Evolutionary conservation across 35 echinoderm and acorn worm genomes (phyloP).

Genomic region (Acanthaster planci): DNA sequence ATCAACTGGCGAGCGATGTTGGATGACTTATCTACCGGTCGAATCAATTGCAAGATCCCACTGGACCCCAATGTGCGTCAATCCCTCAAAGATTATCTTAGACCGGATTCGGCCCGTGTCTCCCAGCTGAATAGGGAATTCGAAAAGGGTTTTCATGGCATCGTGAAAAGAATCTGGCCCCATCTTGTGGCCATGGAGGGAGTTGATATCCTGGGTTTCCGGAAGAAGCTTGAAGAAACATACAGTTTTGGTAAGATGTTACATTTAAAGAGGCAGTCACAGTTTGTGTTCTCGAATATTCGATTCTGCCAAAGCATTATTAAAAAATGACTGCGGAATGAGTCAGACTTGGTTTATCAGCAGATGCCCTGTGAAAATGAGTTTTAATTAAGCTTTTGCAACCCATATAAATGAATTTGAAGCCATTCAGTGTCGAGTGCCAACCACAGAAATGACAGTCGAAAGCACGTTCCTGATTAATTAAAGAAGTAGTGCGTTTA

Average conservation of each 20-base stretch:
- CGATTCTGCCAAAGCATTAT: too few species aligned
- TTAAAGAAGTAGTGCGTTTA: too few species aligned
- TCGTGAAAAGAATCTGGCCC: constrained; percentile 60
- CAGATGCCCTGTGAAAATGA: too few species aligned
- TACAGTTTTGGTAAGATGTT: constrained; percentile 47
- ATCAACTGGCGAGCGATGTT: constrained; percentile 45
- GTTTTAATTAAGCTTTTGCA: too few species aligned
- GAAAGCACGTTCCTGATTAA: too few species aligned
- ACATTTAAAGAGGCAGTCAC: too few species aligned
- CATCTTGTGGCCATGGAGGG: constrained; percentile 3
- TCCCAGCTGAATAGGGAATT: constrained; percentile 47
- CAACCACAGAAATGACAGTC: too few species aligned
- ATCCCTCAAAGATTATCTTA: background rate
- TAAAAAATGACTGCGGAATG: too few species aligned
- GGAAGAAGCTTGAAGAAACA: constrained; percentile 20
- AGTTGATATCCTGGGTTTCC: constrained; percentile 34
- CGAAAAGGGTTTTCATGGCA: constrained; percentile 61
- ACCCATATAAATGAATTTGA: too few species aligned
- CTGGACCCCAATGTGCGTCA: constrained; percentile 5
- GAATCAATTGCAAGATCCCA: constrained; percentile 20
- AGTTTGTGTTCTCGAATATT: too few species aligned
- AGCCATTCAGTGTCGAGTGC: too few species aligned
- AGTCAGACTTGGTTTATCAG: too few species aligned
- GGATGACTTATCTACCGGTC: constrained; percentile 33
- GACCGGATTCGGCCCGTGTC: constrained; percentile 39